Evolutionary conservation across 2,888 invertebrate species (phyloP).

Genomic region (Cephalotes varians): DNA sequence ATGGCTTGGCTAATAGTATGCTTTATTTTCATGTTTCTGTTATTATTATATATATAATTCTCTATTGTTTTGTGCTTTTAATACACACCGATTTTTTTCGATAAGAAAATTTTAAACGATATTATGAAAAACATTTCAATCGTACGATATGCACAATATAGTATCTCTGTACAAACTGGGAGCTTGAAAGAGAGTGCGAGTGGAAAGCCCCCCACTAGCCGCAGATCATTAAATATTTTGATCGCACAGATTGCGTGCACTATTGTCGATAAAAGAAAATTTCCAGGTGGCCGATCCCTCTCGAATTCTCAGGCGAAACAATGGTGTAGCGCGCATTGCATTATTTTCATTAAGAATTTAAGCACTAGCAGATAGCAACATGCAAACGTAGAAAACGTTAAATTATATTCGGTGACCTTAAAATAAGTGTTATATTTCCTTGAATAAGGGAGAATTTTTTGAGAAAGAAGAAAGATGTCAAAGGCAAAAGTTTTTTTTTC

Average conservation of each 20-base stretch:
- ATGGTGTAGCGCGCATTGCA: not conserved
- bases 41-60: not conserved
- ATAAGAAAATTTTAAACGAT: not conserved
- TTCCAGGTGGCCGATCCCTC: not conserved
- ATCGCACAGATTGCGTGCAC: not conserved
- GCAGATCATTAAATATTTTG: conserved; percentile 28
- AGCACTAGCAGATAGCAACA: not conserved
- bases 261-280: conserved; percentile 9
- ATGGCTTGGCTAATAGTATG: conserved; percentile 1
- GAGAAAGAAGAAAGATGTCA: not conserved
- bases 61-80: not conserved
- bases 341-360: conserved; percentile 31
- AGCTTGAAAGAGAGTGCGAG: not conserved
- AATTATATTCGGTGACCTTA: not conserved
- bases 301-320: not conserved
- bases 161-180: not conserved
- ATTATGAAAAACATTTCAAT: not conserved
- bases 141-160: not conserved
- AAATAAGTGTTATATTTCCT: conserved; percentile 3
- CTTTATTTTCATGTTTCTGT: conserved; percentile 9
- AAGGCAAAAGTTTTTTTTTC: not conserved
- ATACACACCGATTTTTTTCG: not conserved
- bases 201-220: not conserved
- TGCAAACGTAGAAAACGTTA: not conserved
- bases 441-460: not conserved